phyloP scores from a whole-genome alignment of 2,888 invertebrate genomes.

The Agrochola macilenta region DNA sequence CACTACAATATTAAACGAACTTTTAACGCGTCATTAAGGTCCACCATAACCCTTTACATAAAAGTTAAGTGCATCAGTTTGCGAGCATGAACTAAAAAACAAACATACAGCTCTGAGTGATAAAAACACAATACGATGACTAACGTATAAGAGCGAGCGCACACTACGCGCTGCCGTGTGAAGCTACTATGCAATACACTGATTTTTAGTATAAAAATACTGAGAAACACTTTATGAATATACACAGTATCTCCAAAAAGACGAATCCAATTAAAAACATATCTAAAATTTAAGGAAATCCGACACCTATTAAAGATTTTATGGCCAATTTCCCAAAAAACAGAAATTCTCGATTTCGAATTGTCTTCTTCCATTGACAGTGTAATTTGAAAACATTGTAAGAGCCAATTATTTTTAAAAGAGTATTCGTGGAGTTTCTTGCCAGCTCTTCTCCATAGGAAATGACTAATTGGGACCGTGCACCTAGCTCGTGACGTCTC shows the following conservation, averaged over 20 bases:
- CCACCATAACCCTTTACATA: constrained; percentile 54
- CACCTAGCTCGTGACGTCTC: too few relatives aligned
- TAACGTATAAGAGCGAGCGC: constrained; percentile 48
- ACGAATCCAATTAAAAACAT: not conserved
- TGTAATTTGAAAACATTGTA: too few relatives aligned
- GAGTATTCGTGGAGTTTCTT: too few relatives aligned
- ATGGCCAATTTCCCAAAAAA: too few relatives aligned
- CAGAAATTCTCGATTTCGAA: not conserved
- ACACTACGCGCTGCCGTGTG: constrained; percentile 9
- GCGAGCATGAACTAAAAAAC: constrained; percentile 54
- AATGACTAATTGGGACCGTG: too few relatives aligned
- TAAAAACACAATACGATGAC: constrained; percentile 65
- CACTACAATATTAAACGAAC: constrained; percentile 27
- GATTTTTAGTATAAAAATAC: not conserved
- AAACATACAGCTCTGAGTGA: constrained; percentile 46
- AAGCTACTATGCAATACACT: not conserved
- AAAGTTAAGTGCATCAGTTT: constrained; percentile 61
- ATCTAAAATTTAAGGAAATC: not conserved
- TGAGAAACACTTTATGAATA: not conserved
- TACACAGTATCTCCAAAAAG: not conserved
- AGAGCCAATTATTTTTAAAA: too few relatives aligned
- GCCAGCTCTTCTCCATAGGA: too few relatives aligned
- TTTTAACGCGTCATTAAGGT: constrained; percentile 52
- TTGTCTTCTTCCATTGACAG: too few relatives aligned
- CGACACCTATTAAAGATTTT: not conserved